phyloP scores from a whole-genome alignment of 2,797 vertebrate genomes.

The Enteromius paludinosus region DNA sequence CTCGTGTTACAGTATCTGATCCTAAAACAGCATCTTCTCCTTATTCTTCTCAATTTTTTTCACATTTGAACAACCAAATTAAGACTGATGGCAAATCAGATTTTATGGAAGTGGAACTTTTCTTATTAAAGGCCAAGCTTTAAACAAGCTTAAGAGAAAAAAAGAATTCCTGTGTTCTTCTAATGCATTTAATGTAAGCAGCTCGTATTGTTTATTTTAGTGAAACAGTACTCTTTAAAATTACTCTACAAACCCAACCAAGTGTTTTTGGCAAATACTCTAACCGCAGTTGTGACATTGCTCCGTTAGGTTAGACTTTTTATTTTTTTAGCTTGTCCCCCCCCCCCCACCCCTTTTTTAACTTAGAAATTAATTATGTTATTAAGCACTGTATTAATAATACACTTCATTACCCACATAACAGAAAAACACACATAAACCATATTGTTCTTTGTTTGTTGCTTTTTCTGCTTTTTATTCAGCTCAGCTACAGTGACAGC shows the following conservation, averaged over 20 bases:
- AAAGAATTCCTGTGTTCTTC: neutral
- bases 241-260: neutral
- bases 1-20: neutral
- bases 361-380: no score
- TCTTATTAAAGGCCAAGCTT: neutral
- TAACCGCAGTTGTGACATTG: no score
- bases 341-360: no score
- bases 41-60: neutral
- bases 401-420: no score
- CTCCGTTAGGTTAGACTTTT: no score
- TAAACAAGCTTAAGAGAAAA: neutral
- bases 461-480: no score
- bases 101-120: neutral
- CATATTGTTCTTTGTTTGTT: no score
- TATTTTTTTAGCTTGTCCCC: no score
- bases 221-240: neutral
- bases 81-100: neutral
- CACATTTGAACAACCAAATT: neutral
- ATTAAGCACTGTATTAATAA: no score
- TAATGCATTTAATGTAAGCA: neutral
- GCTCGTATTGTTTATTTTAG: neutral
- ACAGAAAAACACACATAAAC: no score
- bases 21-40: neutral
- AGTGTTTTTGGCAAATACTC: no score
- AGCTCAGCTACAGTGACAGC: no score